These are phyloP conservation scores for Hemicordylus capensis DNA, from an alignment of 2,113 vertebrate species.

Conservation along the genomic window DNA sequence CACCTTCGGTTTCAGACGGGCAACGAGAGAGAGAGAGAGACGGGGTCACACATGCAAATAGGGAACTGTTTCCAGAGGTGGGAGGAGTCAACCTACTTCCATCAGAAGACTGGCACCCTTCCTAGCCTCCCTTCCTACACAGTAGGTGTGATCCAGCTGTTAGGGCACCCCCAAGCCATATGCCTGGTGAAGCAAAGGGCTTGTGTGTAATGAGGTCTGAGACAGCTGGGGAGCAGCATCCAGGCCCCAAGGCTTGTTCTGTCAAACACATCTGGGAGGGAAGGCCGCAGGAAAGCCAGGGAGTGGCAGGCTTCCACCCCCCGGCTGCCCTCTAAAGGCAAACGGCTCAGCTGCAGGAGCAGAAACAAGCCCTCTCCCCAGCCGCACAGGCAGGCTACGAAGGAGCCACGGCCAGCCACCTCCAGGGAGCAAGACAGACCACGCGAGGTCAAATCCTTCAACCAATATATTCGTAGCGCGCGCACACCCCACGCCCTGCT, in stretches of 20 bases:
- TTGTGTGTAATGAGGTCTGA: background rate
- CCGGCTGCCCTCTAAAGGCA: background rate
- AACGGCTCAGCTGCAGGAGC: background rate
- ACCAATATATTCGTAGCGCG: slow-evolving; percentile 1
- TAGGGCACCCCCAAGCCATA: background rate
- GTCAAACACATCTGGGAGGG: background rate
- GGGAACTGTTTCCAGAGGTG: rapidly evolving
- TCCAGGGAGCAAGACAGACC: background rate
- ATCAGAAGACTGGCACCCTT: background rate
- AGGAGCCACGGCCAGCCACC: background rate
- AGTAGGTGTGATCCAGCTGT: rapidly evolving
- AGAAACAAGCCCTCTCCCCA: background rate
- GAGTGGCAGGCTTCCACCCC: background rate
- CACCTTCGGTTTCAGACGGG: too few relatives aligned
- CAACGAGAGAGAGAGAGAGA: too few relatives aligned
- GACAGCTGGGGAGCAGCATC: background rate
- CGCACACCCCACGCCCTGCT: background rate
- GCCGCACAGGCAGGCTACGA: background rate
- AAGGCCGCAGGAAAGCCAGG: too few relatives aligned
- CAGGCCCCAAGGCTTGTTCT: background rate
- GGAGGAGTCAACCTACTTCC: background rate
- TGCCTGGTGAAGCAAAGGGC: background rate
- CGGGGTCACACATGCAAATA: too few relatives aligned
- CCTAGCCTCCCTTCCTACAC: background rate
- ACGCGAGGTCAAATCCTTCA: background rate